Percentiles rank a stretch among this genome's conserved stretches.
These are phyloP conservation scores for Melanotaenia parkinsoni DNA, from an alignment of 2,797 vertebrate species.

Conservation along the genomic window DNA sequence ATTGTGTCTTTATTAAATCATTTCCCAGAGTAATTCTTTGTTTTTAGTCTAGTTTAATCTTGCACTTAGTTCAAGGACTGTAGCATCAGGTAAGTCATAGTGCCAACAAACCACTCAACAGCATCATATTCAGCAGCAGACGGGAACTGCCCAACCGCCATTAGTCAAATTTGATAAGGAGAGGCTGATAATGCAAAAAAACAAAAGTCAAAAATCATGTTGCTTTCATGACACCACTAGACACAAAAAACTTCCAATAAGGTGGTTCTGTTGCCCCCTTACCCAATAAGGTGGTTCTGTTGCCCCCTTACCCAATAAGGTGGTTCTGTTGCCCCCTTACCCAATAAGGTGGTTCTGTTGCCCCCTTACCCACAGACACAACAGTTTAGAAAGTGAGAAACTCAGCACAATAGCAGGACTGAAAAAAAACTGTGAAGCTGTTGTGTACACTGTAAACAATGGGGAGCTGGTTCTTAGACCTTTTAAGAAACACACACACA, in stretches of 20 bases:
- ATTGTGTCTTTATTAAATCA: background rate
- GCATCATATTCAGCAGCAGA: background rate
- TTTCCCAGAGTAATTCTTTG: background rate
- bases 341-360: background rate
- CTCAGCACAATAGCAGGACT: too few species aligned
- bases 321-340: too few species aligned
- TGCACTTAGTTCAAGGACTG: background rate
- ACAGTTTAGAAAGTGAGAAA: too few species aligned
- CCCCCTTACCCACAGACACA: background rate
- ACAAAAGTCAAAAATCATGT: background rate
- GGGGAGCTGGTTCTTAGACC: background rate
- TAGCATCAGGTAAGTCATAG: background rate
- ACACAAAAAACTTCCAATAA: background rate
- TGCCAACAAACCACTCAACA: background rate
- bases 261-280: background rate
- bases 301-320: background rate
- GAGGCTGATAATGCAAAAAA: background rate
- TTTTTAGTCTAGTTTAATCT: background rate
- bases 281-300: background rate
- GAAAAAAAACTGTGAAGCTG: background rate
- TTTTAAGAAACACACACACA: background rate
- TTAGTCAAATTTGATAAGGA: conserved; percentile 22
- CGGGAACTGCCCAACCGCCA: background rate
- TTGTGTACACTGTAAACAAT: background rate
- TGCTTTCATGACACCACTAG: background rate